Conservation (phyloP, 2,113 vertebrate genomes). For the Ochotona princeps region DNA sequence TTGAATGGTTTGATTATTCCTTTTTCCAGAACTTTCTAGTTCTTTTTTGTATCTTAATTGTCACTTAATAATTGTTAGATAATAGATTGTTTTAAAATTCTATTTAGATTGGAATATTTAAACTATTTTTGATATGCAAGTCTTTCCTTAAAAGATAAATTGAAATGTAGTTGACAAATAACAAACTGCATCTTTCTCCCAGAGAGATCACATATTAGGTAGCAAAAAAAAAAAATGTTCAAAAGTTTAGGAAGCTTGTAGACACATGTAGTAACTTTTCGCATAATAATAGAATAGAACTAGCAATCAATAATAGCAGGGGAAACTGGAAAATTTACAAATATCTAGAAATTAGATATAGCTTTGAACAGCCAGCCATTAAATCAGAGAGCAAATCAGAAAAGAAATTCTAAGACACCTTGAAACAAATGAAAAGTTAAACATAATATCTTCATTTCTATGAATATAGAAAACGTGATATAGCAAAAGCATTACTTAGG, state of each 20-base stretch:
- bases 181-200: not conserved
- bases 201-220: not conserved
- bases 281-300: not conserved
- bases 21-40: not conserved
- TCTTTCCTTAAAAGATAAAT: not conserved
- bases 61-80: not conserved
- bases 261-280: not conserved
- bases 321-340: not conserved
- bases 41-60: conserved; percentile 12
- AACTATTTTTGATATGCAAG: not conserved
- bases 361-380: not conserved
- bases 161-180: not conserved
- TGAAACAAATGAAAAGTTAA: not conserved
- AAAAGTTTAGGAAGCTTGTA: not conserved
- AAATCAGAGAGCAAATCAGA: not conserved
- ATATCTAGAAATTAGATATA: not conserved
- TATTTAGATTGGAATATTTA: not conserved
- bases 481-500: not conserved
- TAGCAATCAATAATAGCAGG: not conserved
- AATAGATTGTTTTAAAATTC: conserved; percentile 10
- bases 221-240: not conserved
- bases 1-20: not conserved
- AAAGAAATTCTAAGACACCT: not conserved
- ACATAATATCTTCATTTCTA: not conserved
- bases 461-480: too few species aligned